A percentile compares a stretch with the other conserved stretches of the same genome.
These are phyloP conservation scores for Tychaedon coryphoeus DNA, from an alignment of 2,113 vertebrate species.

Conservation along the genomic window DNA sequence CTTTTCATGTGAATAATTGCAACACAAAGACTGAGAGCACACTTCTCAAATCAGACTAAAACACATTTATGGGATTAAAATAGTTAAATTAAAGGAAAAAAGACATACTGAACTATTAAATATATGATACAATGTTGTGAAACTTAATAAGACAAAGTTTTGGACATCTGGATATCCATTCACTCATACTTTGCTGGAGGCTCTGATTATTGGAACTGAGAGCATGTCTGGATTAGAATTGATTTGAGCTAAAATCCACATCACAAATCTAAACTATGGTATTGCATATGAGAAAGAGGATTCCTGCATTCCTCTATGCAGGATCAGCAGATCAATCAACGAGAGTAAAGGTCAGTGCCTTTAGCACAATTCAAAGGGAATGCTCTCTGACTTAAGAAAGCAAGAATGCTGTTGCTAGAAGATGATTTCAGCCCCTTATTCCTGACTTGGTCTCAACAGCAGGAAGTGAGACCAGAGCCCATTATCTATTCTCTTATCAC, in stretches of 20 bases:
- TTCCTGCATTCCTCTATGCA: not conserved
- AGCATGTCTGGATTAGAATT: accelerated
- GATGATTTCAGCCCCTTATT: not conserved
- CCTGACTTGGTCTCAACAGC: not conserved
- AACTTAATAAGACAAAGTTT: not conserved
- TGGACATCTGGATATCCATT: not conserved
- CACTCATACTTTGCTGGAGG: not conserved
- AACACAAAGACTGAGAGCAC: not conserved
- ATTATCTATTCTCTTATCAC: not conserved
- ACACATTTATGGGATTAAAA: not conserved
- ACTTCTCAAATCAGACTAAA: not conserved
- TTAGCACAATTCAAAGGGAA: not conserved
- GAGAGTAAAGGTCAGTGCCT: not conserved
- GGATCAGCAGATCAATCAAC: not conserved
- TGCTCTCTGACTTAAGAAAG: not conserved
- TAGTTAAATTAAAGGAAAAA: not conserved
- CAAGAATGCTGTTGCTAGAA: not conserved
- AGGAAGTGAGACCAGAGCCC: not conserved
- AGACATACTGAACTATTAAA: not conserved
- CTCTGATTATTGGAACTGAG: not conserved
- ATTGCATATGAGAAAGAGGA: not conserved
- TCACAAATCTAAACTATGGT: not conserved
- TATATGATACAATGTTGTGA: not conserved
- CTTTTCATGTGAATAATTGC: not conserved
- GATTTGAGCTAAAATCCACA: not conserved